Base-by-base conservation (phyloP, 1,140 invertebrate species). In the Batillaria attramentaria region DNA sequence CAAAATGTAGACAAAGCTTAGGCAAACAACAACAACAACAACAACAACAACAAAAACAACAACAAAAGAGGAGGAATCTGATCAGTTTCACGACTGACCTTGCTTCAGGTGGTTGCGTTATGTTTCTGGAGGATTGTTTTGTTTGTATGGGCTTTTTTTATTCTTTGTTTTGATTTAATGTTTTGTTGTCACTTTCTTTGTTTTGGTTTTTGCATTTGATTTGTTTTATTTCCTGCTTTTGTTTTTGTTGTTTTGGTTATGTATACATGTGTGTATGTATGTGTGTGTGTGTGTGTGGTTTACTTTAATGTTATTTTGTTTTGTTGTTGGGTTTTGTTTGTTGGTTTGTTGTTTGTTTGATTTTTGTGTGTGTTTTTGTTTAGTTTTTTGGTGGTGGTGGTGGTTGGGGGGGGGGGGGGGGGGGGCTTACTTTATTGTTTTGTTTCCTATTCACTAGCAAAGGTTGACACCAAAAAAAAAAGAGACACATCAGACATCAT, bases 41-140 rank as follows among this genome's bases (percentile, higher is more conserved):
- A n/a, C n/a, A n/a, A n/a, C n/a, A n/a, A n/a, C 66, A 50, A 20
- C 43, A 80, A 33, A 28, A 24, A 72, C 24, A 72, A 72, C 57
- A 62, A 62, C 57, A 62, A 24, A 24, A 13, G 46, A 50, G 46
- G 13, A 50, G 57, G n/a, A n/a, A 62, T 16, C 57, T 62, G 8
- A 16, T 62, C 33, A 3, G 24, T 31, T 28, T 24, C 10, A 24
- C 10, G 24, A 24, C 57, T 24, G 8, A 62, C n/a, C 57, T 62
- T 62, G 57, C 57, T 62, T 8, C 33, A 28, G n/a, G 57, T 62
- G 57, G 57, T 62, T 62, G 8, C 3, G 24, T 31, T 62, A 5
- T 62, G 24, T 18, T 62, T 5, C 3, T 10, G 33, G 57, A n/a
- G 13, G 46, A 13, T 24, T 50, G 46, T 13, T 50, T 50, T 50